Conservation (phyloP, 2,113 vertebrate genomes). For the Siphamia tubifer region DNA sequence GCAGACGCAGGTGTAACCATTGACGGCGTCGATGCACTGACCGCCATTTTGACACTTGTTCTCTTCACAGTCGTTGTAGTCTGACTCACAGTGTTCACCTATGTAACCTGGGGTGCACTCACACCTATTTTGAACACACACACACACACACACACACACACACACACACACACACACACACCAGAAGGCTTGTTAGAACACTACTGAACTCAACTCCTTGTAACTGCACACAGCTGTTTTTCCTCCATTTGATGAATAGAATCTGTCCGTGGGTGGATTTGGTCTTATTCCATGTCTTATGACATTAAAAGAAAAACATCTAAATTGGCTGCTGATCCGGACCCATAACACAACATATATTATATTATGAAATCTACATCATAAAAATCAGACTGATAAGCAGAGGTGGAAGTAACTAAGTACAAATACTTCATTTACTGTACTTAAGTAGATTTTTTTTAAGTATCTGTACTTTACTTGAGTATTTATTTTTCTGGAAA, state of each 20-base stretch:
- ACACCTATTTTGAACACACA: constrained; percentile 80
- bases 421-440: too few relatives aligned
- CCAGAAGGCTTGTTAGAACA: not conserved
- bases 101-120: constrained; percentile 95
- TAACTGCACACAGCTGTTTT: not conserved
- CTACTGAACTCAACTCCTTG: too few relatives aligned
- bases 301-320: not conserved
- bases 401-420: too few relatives aligned
- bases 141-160: constrained; percentile 85
- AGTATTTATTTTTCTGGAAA: too few relatives aligned
- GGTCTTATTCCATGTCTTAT: not conserved
- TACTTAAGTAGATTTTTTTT: too few relatives aligned
- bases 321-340: not conserved
- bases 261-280: not conserved
- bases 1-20: constrained; percentile 94
- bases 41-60: constrained; percentile 96
- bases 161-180: constrained; percentile 68
- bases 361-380: too few relatives aligned
- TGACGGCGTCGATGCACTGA: constrained; percentile 91
- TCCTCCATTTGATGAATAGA: not conserved
- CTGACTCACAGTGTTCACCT: constrained; percentile 91
- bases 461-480: too few relatives aligned
- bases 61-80: constrained; percentile 92
- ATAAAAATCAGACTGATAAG: too few relatives aligned
- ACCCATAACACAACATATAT: too few relatives aligned